Conservation (phyloP, 2,888 invertebrate genomes). For the Acrobasis consociella region DNA sequence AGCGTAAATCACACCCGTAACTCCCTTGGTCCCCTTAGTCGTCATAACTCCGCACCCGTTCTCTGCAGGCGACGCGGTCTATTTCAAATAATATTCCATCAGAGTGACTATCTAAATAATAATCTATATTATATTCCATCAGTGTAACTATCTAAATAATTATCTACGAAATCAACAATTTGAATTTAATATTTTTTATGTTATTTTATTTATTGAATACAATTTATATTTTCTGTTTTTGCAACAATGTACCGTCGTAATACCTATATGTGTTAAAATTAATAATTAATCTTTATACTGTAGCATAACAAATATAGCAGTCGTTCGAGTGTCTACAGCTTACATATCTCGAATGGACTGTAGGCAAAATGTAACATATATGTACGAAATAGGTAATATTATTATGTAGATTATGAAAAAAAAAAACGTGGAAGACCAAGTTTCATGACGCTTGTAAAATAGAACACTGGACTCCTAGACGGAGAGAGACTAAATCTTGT, state of each 20-base stretch:
- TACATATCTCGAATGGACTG: not conserved
- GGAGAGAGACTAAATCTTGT: not conserved
- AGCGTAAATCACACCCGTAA: too few relatives aligned
- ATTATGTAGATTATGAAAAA: not conserved
- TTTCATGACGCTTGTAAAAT: slow-evolving; percentile 1
- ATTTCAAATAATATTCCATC: not conserved
- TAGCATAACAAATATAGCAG: not conserved
- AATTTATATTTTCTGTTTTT: not conserved
- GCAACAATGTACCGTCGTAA: slow-evolving; percentile 3
- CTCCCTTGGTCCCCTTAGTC: too few relatives aligned
- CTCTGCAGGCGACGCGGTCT: too few relatives aligned
- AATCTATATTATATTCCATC: too few relatives aligned
- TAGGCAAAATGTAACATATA: not conserved
- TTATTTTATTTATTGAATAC: not conserved
- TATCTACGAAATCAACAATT: not conserved
- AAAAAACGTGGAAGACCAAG: not conserved
- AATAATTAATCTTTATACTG: not conserved
- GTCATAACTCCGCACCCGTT: too few relatives aligned
- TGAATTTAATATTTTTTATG: not conserved
- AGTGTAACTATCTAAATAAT: not conserved
- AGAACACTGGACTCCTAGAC: not conserved
- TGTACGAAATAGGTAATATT: not conserved
- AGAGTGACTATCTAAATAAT: not conserved
- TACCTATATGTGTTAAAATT: not conserved
- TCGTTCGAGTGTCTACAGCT: slow-evolving; percentile 3